Evolutionary conservation across 2,797 vertebrate species (phyloP).

Genomic region (Euthynnus affinis): DNA sequence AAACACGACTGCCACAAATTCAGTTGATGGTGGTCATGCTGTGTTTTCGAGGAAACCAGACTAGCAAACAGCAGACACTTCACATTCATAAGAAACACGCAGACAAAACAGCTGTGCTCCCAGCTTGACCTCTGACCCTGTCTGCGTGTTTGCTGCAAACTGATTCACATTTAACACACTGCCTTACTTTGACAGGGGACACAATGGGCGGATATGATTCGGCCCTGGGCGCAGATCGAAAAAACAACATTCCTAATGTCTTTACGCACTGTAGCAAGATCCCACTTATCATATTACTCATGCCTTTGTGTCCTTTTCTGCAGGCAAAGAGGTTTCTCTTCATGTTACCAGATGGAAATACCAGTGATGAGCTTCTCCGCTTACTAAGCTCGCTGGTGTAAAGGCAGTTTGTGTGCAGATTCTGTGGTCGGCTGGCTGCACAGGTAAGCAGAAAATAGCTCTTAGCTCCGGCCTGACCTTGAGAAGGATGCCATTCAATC

Average conservation of each 20-base stretch:
- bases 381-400: constrained; percentile 74
- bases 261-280: constrained; percentile 65
- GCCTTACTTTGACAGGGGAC: constrained; percentile 66
- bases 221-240: constrained; percentile 55
- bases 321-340: constrained; percentile 77
- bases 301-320: constrained; percentile 79
- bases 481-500: constrained; percentile 82
- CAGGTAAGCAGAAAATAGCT: constrained; percentile 86
- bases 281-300: constrained; percentile 79
- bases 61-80: constrained; percentile 28
- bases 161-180: constrained; percentile 60
- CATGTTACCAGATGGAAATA: constrained; percentile 81
- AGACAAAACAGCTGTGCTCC: constrained; percentile 66
- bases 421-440: constrained; percentile 79
- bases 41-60: constrained; percentile 37
- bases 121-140: constrained; percentile 61
- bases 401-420: constrained; percentile 79
- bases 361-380: constrained; percentile 76
- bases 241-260: constrained; percentile 74
- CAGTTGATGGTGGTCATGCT: constrained; percentile 19
- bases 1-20: constrained; percentile 25
- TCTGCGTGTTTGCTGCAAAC: constrained; percentile 43
- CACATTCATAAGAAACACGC: constrained; percentile 37
- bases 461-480: constrained; percentile 82
- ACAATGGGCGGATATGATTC: constrained; percentile 73